Percentiles rank a stretch among this genome's conserved stretches.
phyloP scores from a whole-genome alignment of 2,888 invertebrate species.

The Andrena chrysosceles region DNA sequence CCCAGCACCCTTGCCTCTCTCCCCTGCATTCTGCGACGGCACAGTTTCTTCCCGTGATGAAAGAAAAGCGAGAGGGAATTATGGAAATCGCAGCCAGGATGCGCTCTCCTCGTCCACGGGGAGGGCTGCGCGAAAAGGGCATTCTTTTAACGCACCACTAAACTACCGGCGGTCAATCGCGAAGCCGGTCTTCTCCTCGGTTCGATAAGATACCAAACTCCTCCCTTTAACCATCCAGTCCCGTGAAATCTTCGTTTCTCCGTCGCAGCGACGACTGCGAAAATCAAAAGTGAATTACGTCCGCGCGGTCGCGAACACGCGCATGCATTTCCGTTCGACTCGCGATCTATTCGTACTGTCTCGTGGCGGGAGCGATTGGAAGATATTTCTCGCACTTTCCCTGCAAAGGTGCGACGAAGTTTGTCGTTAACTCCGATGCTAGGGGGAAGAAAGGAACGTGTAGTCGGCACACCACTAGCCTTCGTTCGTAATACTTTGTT shows the following conservation, averaged over 20 bases:
- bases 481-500: too few species aligned
- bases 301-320: slow-evolving; percentile 33
- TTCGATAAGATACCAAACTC: slow-evolving; percentile 1
- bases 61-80: not conserved
- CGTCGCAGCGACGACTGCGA: not conserved
- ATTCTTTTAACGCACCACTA: slow-evolving; percentile 63
- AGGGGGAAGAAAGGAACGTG: not conserved
- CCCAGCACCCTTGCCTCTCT: slow-evolving; percentile 49
- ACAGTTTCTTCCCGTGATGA: slow-evolving; percentile 1
- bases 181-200: slow-evolving; percentile 14
- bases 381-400: not conserved
- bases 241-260: not conserved
- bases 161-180: slow-evolving; percentile 6
- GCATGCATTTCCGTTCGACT: slow-evolving; percentile 51
- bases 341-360: slow-evolving; percentile 40
- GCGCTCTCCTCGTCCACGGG: slow-evolving; percentile 18
- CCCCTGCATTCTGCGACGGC: slow-evolving; percentile 32
- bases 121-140: slow-evolving; percentile 51
- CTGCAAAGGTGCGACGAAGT: not conserved
- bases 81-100: not conserved
- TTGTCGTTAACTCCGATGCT: not conserved
- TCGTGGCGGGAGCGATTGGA: slow-evolving; percentile 12
- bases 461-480: too few species aligned
- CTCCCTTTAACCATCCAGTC: not conserved
- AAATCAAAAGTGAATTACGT: slow-evolving; percentile 24